These are phyloP conservation scores for Norana najaformis DNA, from an alignment of 2,888 invertebrate species.

Conservation along the genomic window DNA sequence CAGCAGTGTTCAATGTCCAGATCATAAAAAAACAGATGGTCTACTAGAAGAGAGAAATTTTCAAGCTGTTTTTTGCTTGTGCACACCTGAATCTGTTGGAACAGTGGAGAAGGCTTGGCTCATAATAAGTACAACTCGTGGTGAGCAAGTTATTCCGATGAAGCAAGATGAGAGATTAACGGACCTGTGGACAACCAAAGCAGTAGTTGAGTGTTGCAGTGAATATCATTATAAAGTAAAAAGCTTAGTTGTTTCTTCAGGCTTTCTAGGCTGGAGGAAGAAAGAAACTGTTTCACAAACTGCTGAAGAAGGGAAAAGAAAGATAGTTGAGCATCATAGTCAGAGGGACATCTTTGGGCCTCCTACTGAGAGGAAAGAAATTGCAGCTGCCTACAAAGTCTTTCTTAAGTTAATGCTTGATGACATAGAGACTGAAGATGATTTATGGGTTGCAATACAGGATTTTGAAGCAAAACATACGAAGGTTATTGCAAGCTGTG, in stretches of 20 bases:
- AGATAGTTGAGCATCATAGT: neutral
- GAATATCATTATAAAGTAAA: neutral
- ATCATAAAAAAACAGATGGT: neutral
- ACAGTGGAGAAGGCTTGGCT: neutral
- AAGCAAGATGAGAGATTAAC: neutral
- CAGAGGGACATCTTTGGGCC: constrained; percentile 9
- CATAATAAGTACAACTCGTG: neutral
- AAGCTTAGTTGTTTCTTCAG: neutral
- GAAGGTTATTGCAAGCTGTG: neutral
- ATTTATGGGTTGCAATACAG: neutral
- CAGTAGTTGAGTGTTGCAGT: neutral
- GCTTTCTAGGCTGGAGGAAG: neutral
- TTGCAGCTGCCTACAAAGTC: neutral
- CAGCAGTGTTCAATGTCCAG: neutral
- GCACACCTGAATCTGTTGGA: neutral
- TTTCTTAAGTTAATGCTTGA: neutral
- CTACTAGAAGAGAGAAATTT: neutral
- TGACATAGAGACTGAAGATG: constrained; percentile 8
- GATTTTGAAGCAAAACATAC: constrained; percentile 10
- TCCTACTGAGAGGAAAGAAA: neutral
- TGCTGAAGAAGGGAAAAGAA: neutral
- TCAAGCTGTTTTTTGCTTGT: neutral
- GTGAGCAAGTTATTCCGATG: neutral
- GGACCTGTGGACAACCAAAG: neutral
- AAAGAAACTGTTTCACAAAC: neutral